These are phyloP conservation scores for Anthopleura xanthogrammica DNA, from an alignment of 92 coral and sea anemone genomes.

Conservation along the genomic window DNA sequence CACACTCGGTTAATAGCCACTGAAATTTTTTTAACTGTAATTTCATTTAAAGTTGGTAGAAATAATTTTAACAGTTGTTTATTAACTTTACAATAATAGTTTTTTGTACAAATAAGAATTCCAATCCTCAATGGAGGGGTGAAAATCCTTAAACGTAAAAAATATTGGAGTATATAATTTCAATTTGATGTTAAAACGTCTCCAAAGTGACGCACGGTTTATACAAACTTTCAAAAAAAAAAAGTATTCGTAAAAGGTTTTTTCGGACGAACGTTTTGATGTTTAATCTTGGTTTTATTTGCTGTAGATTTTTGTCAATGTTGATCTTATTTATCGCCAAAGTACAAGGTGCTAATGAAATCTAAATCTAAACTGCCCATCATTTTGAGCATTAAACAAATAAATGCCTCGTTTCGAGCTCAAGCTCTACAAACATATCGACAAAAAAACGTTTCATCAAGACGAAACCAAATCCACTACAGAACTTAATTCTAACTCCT, in stretches of 20 bases:
- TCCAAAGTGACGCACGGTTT: neutral
- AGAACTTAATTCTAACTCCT: neutral
- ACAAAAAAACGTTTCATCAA: conserved; percentile 2
- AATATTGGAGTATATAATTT: no score
- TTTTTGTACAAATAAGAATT: no score
- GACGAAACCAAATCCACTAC: conserved; percentile 2
- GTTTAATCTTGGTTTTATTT: neutral
- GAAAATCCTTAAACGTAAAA: no score
- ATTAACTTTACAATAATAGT: no score
- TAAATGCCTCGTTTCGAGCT: conserved; percentile 5
- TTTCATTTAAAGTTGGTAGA: no score
- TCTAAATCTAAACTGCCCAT: conserved; percentile 9
- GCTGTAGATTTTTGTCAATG: conserved; percentile 3
- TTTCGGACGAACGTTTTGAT: neutral
- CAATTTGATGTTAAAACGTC: neutral
- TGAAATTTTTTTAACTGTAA: neutral
- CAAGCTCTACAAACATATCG: neutral
- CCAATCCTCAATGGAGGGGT: no score
- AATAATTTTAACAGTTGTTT: no score
- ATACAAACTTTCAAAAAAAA: conserved; percentile 6
- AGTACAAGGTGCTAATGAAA: conserved; percentile 23
- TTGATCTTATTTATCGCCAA: conserved; percentile 18
- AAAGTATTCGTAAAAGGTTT: neutral
- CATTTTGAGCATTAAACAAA: conserved; percentile 1
- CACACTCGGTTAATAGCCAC: neutral